Evolutionary conservation across 2,888 invertebrate species (phyloP).

Genomic region (Acrobasis repandana): DNA sequence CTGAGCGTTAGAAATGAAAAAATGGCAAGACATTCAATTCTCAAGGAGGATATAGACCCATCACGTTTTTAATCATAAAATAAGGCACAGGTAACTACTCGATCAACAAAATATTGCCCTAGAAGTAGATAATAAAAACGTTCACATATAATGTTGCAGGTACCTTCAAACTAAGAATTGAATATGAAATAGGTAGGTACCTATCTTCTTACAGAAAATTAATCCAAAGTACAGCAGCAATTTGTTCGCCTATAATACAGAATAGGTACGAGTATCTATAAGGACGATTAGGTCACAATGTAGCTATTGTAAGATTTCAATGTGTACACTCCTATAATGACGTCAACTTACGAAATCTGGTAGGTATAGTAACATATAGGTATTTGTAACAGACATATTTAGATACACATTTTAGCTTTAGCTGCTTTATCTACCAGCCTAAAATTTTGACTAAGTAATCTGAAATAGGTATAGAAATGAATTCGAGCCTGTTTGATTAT

Average conservation of each 20-base stretch:
- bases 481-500: too few species aligned
- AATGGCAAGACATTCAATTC: neutral
- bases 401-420: neutral
- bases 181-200: too few species aligned
- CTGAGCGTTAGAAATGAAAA: neutral
- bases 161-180: too few species aligned
- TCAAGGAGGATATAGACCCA: neutral
- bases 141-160: too few species aligned
- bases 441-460: too few species aligned
- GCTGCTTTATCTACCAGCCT: too few species aligned
- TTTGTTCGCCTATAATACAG: neutral
- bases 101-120: too few species aligned
- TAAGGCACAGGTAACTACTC: too few species aligned
- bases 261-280: neutral
- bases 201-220: too few species aligned
- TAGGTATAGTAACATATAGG: neutral
- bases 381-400: neutral
- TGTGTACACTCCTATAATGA: conserved; percentile 15
- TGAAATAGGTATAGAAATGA: too few species aligned
- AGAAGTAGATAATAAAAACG: too few species aligned
- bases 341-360: conserved; percentile 13
- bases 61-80: neutral
- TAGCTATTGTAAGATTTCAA: conserved; percentile 17
- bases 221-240: too few species aligned
- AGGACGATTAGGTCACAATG: neutral